Evolutionary conservation across 2,888 invertebrate species (phyloP), one percentile per base, ranked within the genome.

Genomic region (Autographa gamma): DNA sequence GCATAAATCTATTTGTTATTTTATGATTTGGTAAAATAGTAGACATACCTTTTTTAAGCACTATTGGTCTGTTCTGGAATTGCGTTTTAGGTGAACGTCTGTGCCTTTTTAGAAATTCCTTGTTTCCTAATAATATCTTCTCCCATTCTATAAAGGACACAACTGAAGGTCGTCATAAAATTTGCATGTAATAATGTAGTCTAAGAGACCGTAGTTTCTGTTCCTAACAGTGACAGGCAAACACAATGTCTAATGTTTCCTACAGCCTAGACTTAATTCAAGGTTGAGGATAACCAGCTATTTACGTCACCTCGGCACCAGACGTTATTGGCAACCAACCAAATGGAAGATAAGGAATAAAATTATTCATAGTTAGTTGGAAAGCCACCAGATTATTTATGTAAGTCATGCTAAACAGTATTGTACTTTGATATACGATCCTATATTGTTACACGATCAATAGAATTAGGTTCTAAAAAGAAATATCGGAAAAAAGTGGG

Each of bases 341-440:
- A 74, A 76, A 32, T 34, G 18, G 31, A 58, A 62, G 69, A 62
- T 41, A 25, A 63, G 11, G 13, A 19, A 59, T 56, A 52, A 75
- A 62, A 76, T 60, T 59, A 75, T 70, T 65, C 71, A 76, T 69
- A 69, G 63, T 43, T 69, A 69, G 63, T 43, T 31, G 34, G 14
- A 52, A n/a, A 32, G 34, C 19, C 7, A 63, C 52, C 54, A 54
- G 54, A 60, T 43, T 52, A 71, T 70, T 65, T 54, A 59, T 62
- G 59, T 71, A 54, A 16, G 58, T 41, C 32, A 54, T 52, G 59
- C 65, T 65, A 71, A 19, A 62, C 70, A 56, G 41, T 41, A 58
- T 54, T 69, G 74, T 72, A 60, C 61, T 59, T 19, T 62, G 71
- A 70, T 79, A 69, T 72, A 69, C 60, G 59, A 60, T 68, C 54